Conservation (phyloP, 1,140 invertebrate species). For the Muscidifurax raptorellus region DNA sequence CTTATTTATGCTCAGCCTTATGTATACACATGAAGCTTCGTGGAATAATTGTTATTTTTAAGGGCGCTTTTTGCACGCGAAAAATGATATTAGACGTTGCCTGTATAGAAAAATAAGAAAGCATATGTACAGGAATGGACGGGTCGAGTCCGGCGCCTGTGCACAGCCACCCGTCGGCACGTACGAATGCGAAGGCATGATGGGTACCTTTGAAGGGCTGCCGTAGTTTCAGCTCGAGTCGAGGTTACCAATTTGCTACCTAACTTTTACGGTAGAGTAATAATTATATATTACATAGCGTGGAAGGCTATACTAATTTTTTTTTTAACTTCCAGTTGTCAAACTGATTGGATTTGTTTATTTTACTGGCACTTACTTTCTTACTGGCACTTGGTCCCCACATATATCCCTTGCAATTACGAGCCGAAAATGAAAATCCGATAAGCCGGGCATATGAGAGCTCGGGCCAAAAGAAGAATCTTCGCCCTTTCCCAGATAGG, state of each 20-base stretch:
- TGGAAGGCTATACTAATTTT: too few relatives aligned
- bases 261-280: not conserved
- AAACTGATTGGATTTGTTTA: too few relatives aligned
- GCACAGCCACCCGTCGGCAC: conserved; percentile 20
- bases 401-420: too few relatives aligned
- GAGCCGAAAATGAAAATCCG: not conserved
- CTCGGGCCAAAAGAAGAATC: conserved; percentile 1
- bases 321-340: too few relatives aligned
- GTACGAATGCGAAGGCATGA: not conserved
- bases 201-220: not conserved
- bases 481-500: not conserved
- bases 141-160: not conserved
- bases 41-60: too few relatives aligned
- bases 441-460: not conserved
- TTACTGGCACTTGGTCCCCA: too few relatives aligned
- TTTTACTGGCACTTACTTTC: too few relatives aligned
- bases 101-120: not conserved
- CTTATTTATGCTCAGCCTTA: too few relatives aligned
- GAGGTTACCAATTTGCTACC: not conserved
- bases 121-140: not conserved
- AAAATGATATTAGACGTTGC: not conserved
- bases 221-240: not conserved
- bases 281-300: too few relatives aligned
- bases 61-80: too few relatives aligned
- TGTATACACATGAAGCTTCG: too few relatives aligned